phyloP scores from a whole-genome alignment of 2,113 vertebrate species.

The Salminus brasiliensis region DNA sequence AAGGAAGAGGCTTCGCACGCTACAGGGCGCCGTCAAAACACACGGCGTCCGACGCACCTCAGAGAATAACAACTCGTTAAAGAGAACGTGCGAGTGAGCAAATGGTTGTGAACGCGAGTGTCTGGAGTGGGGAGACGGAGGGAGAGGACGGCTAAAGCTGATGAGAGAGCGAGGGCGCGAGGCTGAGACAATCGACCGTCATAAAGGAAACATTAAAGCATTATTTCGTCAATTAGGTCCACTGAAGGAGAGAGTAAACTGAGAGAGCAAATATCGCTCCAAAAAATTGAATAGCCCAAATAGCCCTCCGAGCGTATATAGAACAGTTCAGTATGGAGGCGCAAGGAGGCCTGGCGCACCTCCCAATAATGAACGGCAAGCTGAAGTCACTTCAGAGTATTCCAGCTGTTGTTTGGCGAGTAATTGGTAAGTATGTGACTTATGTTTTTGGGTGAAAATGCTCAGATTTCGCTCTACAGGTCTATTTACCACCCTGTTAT shows the following conservation, averaged over 20 bases:
- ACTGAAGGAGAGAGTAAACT: conserved; percentile 28
- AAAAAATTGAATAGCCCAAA: conserved; percentile 8
- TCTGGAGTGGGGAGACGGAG: conserved; percentile 9
- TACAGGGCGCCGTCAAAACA: conserved; percentile 43
- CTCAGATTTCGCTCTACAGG: too few species aligned
- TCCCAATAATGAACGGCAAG: too few species aligned
- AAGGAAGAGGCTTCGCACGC: conserved; percentile 11
- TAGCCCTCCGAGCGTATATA: neutral
- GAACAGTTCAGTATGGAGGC: neutral
- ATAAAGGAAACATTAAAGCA: conserved; percentile 23
- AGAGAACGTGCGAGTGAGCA: conserved; percentile 37
- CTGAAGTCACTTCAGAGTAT: too few species aligned
- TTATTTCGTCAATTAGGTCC: conserved; percentile 42
- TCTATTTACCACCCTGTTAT: too few species aligned
- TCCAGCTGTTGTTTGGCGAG: too few species aligned
- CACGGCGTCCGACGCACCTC: conserved; percentile 42
- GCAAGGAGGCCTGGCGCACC: neutral
- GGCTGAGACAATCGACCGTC: conserved; percentile 23
- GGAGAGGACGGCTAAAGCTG: conserved; percentile 30
- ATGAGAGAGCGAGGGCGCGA: conserved; percentile 18
- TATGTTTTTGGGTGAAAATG: too few species aligned
- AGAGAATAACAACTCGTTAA: conserved; percentile 50
- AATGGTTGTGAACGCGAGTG: conserved; percentile 43
- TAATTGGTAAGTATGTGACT: too few species aligned
- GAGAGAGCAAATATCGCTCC: neutral